phyloP scores from a whole-genome alignment of 2,888 invertebrate species.

The Drosophila meridionalis region DNA sequence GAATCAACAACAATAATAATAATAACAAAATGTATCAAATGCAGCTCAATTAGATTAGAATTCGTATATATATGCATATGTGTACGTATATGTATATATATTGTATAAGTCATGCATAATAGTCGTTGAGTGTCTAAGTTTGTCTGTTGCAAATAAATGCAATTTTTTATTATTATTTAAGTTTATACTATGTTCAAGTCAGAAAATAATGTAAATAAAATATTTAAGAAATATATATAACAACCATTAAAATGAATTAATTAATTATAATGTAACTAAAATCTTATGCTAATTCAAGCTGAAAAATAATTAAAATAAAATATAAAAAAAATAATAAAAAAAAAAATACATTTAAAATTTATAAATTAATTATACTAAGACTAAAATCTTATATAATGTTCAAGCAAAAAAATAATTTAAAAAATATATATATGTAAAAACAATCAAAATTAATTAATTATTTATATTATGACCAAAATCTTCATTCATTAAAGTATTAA shows the following conservation, averaged over 20 bases:
- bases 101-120: constrained; percentile 2
- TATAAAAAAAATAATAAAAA: not conserved
- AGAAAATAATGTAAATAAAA: not conserved
- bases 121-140: not conserved
- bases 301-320: not conserved
- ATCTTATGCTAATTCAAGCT: no score
- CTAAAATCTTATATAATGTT: no score
- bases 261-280: no score
- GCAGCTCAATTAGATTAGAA: constrained; percentile 21
- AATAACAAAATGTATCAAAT: constrained; percentile 10
- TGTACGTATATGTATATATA: not conserved
- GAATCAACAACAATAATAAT: constrained; percentile 3
- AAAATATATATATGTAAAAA: no score
- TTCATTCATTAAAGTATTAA: not conserved
- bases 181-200: not conserved
- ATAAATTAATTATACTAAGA: no score
- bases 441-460: no score
- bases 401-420: no score
- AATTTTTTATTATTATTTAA: not conserved
- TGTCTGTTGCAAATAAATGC: not conserved
- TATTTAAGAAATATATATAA: no score
- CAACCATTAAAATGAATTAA: no score
- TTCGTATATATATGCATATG: not conserved
- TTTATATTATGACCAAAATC: not conserved
- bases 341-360: no score